These are phyloP conservation scores for Anisognathus igniventris DNA, from an alignment of 2,797 vertebrate genomes.

Conservation along the genomic window DNA sequence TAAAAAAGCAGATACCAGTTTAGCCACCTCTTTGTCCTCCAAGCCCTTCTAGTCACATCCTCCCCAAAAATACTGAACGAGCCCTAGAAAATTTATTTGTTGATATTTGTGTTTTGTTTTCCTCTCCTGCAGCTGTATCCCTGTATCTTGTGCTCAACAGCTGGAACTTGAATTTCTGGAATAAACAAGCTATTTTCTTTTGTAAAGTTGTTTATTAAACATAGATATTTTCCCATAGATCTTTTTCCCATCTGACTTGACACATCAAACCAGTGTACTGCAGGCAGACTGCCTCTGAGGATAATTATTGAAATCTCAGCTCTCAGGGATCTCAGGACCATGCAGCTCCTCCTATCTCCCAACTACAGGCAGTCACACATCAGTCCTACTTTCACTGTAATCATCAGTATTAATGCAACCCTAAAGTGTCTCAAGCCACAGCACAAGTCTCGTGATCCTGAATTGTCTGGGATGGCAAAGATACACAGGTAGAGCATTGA, in stretches of 20 bases:
- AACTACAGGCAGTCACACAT: not conserved
- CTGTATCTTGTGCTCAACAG: not conserved
- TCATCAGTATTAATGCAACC: not conserved
- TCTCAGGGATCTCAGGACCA: not conserved
- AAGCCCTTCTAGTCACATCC: not conserved
- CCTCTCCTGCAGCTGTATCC: not conserved
- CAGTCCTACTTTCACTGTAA: not conserved
- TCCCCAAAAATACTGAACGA: not conserved
- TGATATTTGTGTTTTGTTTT: not conserved
- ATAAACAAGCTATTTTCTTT: not conserved
- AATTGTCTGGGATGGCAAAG: not conserved
- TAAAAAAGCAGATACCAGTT: not conserved
- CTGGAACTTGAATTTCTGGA: not conserved
- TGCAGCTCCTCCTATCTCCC: not conserved
- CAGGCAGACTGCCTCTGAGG: not conserved
- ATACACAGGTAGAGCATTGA: not conserved
- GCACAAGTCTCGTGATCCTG: not conserved
- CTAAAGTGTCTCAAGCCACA: not conserved
- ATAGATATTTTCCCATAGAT: rapidly evolving
- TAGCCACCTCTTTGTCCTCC: not conserved
- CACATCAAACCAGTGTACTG: not conserved
- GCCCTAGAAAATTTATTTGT: not conserved
- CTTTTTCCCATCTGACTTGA: not conserved
- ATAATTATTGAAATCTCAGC: not conserved
- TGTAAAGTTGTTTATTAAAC: not conserved